Evolutionary conservation across 2,113 vertebrate genomes (phyloP).

Genomic region (Spizaetus ornatus): DNA sequence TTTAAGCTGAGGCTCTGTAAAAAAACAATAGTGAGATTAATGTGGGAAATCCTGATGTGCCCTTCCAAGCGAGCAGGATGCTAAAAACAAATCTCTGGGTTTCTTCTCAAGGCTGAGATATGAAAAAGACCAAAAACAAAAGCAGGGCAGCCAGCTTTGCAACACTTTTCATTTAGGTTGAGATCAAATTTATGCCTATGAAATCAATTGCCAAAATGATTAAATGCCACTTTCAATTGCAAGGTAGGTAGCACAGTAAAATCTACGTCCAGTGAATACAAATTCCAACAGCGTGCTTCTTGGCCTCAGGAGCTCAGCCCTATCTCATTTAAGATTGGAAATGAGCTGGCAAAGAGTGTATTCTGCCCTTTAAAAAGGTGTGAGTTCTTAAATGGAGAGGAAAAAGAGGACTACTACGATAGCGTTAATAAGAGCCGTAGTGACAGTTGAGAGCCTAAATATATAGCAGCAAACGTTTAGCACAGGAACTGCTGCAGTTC

Average conservation of each 20-base stretch:
- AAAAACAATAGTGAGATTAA: slow-evolving; percentile 62
- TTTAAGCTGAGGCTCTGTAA: slow-evolving; percentile 98
- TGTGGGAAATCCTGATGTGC: not conserved
- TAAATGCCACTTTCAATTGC: slow-evolving; percentile 23
- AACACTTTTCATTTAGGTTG: not conserved
- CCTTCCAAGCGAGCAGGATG: not conserved
- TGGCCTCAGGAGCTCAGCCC: slow-evolving; percentile 12
- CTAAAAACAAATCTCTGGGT: not conserved
- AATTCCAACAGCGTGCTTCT: not conserved
- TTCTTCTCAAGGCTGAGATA: not conserved
- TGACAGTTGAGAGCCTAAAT: slow-evolving; percentile 30
- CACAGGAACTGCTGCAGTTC: slow-evolving; percentile 31
- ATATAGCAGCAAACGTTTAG: not conserved
- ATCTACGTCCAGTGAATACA: not conserved
- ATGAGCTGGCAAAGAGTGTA: slow-evolving; percentile 21
- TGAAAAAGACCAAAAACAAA: not conserved
- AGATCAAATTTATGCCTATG: not conserved
- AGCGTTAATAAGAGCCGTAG: not conserved
- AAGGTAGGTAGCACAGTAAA: not conserved
- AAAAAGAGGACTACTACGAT: slow-evolving; percentile 23
- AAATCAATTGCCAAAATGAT: slow-evolving; percentile 24
- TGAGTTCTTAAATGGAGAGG: slow-evolving; percentile 42
- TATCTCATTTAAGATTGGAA: slow-evolving; percentile 53
- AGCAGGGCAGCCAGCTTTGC: not conserved
- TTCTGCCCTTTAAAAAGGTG: slow-evolving; percentile 50